Evolutionary conservation across 2,888 invertebrate genomes (phyloP), one percentile per base, ranked within the genome.

Genomic region (Spodoptera picta): DNA sequence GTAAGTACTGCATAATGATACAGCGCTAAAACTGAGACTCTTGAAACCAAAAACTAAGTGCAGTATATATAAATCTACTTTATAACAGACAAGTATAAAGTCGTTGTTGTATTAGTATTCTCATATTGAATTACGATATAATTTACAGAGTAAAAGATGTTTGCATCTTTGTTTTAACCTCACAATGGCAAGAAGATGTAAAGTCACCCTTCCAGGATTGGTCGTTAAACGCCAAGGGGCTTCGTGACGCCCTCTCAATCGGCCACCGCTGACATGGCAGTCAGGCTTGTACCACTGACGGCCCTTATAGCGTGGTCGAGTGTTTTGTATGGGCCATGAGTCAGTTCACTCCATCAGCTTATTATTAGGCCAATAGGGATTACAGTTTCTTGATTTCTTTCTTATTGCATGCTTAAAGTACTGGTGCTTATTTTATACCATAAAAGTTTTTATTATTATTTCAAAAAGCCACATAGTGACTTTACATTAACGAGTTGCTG

Each of bases 171-270:
- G 60, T 68, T 75, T 60, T 64, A 68, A 60, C 66, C 59, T 67
- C 61, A 65, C 54, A 69, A 72, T 67, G 67, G 63, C 70, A 57
- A 65, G 48, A 51, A 65, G 67, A 71, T 48, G 62, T 64, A 48
- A 58, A 69, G 54, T 60, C 72, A 60, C 65, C 69, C 63, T 58
- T 47, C 43, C 24, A 45, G 50, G 67, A 76, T 64, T 76, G 69
- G 73, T 80, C 80, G 80, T 77, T 79, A 80, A 79, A 72, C 70
- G 78, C 65, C 65, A 71, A 77, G 79, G 81, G 83, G 73, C 77
- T 79, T 75, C 67, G 56, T 58, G 66, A 73, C 79, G 70, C 84
- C 85, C 85, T 78, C 80, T 80, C 78, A 73, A 79, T 82, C 76
- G 64, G 66, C 69, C 69, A 27, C 9, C 19, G 75, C 73, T 73